These are phyloP conservation scores for Nilaparvata lugens DNA, from an alignment of 1,140 invertebrate species.

Conservation along the genomic window DNA sequence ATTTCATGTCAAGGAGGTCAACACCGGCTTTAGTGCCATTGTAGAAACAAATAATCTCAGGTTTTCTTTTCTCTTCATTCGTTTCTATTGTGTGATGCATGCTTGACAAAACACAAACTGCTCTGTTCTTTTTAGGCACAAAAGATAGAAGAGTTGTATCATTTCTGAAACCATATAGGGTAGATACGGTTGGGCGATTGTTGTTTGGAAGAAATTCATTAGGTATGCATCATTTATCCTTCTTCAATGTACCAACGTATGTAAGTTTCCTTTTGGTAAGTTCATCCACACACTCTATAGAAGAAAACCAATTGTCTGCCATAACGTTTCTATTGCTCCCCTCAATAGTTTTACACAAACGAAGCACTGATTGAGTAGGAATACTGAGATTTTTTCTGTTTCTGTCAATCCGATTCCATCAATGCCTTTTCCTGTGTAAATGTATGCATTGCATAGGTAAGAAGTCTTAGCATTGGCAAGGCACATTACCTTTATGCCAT, in stretches of 20 bases:
- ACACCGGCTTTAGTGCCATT: slow-evolving; percentile 5
- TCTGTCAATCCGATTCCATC: slow-evolving; percentile 1
- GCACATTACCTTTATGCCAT: too few species aligned
- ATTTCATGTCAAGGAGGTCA: neutral
- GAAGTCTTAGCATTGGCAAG: neutral
- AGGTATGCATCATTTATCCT: slow-evolving; percentile 35
- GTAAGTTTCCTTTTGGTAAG: slow-evolving; percentile 24
- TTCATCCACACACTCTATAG: slow-evolving; percentile 27
- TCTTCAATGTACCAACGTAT: slow-evolving; percentile 19
- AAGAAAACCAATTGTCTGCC: slow-evolving; percentile 34
- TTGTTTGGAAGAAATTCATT: slow-evolving; percentile 19
- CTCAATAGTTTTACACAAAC: slow-evolving; percentile 28
- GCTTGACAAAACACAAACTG: slow-evolving; percentile 24
- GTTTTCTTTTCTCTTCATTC: slow-evolving; percentile 24
- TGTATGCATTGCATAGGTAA: neutral
- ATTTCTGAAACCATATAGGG: slow-evolving; percentile 22
- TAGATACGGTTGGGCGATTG: neutral
- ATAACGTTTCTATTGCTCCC: slow-evolving; percentile 29
- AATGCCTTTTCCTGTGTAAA: slow-evolving; percentile 5
- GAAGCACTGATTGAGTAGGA: slow-evolving; percentile 27
- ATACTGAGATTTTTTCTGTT: slow-evolving; percentile 15
- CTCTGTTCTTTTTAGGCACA: slow-evolving; percentile 26
- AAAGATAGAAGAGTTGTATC: slow-evolving; percentile 26
- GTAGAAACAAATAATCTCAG: slow-evolving; percentile 18
- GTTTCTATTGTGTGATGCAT: slow-evolving; percentile 24